phyloP scores from a whole-genome alignment of 2,888 invertebrate species.

The Sinodicranocentrus sp. region DNA sequence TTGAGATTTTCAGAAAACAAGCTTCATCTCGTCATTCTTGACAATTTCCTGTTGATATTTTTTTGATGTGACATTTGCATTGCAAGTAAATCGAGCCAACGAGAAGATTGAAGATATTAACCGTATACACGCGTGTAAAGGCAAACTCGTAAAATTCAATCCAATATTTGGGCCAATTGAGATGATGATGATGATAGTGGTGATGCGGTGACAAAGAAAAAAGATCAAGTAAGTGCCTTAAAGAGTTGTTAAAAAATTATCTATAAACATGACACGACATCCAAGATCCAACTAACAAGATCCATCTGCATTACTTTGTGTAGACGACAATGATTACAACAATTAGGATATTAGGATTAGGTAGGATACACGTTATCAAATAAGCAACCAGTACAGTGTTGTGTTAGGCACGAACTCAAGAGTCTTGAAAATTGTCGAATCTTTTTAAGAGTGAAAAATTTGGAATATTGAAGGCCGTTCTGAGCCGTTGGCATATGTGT shows the following conservation, averaged over 20 bases:
- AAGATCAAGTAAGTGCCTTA: too few relatives aligned
- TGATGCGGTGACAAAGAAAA: constrained; percentile 3
- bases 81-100: not conserved
- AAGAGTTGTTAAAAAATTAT: not conserved
- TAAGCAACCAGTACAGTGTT: not conserved
- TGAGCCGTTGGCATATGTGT: not conserved
- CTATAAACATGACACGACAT: not conserved
- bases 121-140: not conserved
- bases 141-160: not conserved
- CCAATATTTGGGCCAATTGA: not conserved
- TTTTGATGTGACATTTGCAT: constrained; percentile 3
- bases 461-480: not conserved
- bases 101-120: too few relatives aligned
- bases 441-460: not conserved
- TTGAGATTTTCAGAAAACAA: not conserved
- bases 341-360: not conserved
- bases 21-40: not conserved
- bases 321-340: not conserved
- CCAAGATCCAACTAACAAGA: not conserved
- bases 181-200: too few relatives aligned
- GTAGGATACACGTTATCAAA: not conserved
- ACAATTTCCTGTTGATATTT: constrained; percentile 40
- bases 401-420: constrained; percentile 11
- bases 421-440: not conserved
- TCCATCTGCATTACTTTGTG: not conserved